Conservation (phyloP, 53 echinoderm and acorn worm species). For the Holothuria scabra region DNA sequence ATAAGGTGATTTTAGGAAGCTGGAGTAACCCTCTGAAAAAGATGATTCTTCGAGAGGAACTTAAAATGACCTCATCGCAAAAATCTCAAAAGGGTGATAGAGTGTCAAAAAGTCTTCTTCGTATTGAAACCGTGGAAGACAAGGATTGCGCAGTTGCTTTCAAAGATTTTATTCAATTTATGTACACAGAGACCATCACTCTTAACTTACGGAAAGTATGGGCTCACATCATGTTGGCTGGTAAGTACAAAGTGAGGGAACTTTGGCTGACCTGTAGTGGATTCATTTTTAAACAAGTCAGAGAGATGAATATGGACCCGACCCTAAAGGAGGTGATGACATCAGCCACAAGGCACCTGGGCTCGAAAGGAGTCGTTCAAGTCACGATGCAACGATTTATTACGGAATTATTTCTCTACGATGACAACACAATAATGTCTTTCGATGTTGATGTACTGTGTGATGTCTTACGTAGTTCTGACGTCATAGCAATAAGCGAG, state of each 20-base stretch:
- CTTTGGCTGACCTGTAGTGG: neutral
- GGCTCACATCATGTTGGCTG: neutral
- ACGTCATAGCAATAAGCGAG: constrained; percentile 21
- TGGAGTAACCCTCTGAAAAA: neutral
- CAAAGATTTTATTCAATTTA: neutral
- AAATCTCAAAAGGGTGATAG: neutral
- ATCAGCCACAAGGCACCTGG: neutral
- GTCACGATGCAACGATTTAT: neutral
- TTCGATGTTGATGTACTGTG: constrained; percentile 35
- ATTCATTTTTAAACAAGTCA: neutral
- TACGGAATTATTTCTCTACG: constrained; percentile 1
- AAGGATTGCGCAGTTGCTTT: neutral
- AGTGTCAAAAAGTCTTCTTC: neutral
- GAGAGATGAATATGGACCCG: neutral
- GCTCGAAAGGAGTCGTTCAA: neutral
- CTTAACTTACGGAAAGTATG: constrained; percentile 3
- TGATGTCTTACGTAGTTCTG: constrained; percentile 20
- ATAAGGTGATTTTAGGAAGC: neutral
- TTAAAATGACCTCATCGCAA: neutral
- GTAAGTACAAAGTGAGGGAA: neutral
- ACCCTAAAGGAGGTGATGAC: neutral
- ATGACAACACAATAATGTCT: neutral
- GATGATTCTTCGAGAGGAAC: neutral
- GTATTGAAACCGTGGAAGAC: neutral
- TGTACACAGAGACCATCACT: constrained; percentile 30